phyloP scores from a whole-genome alignment of 2,888 invertebrate species.

The Gortyna flavago region DNA sequence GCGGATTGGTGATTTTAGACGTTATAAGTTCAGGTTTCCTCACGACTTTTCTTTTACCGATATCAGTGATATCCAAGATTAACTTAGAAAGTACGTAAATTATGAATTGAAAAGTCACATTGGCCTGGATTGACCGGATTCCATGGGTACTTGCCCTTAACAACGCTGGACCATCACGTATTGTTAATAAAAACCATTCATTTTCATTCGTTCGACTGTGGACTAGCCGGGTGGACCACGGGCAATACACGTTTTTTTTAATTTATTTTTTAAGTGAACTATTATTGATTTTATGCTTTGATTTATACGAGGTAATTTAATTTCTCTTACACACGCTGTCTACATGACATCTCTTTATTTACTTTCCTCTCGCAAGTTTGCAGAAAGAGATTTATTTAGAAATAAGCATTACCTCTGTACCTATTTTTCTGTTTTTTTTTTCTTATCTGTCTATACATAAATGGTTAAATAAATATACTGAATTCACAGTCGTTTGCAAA shows the following conservation, averaged over 20 bases:
- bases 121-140: too few relatives aligned
- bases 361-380: not conserved
- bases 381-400: too few relatives aligned
- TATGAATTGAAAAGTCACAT: too few relatives aligned
- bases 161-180: not conserved
- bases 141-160: too few relatives aligned
- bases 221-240: too few relatives aligned
- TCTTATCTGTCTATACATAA: not conserved
- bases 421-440: too few relatives aligned
- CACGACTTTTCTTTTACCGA: not conserved
- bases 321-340: not conserved
- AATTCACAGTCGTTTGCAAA: not conserved
- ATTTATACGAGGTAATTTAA: too few relatives aligned
- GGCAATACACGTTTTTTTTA: too few relatives aligned
- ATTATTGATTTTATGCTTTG: not conserved
- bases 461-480: not conserved
- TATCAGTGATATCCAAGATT: too few relatives aligned
- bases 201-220: too few relatives aligned
- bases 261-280: not conserved
- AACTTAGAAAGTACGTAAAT: not conserved
- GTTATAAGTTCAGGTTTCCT: not conserved
- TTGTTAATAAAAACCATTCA: not conserved
- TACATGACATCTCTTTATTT: not conserved
- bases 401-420: too few relatives aligned
- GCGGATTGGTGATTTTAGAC: not conserved